Evolutionary conservation across 1,140 invertebrate species (phyloP).

Genomic region (Geopemphigus sp.): DNA sequence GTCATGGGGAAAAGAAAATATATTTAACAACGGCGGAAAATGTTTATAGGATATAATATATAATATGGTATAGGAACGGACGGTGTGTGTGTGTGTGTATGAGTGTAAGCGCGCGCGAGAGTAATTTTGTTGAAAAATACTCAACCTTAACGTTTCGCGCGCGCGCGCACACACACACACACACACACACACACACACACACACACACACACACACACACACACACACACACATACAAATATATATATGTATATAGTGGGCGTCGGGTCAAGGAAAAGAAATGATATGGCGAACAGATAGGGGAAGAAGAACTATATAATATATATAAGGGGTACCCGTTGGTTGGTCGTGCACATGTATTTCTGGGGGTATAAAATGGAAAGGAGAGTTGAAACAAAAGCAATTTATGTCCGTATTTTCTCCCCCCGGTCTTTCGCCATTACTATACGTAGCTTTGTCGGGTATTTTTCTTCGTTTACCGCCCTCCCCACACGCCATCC

Average conservation of each 20-base stretch:
- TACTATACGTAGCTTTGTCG: conserved; percentile 41
- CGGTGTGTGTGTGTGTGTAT: background rate
- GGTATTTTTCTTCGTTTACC: conserved; percentile 48
- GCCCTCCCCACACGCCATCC: background rate
- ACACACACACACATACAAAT: too few relatives aligned
- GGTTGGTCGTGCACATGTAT: conserved; percentile 40
- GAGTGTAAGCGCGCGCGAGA: background rate
- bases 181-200: background rate
- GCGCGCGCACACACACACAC: background rate
- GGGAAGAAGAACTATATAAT: conserved; percentile 34
- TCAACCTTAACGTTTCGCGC: background rate
- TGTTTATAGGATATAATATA: background rate
- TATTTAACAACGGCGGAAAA: background rate
- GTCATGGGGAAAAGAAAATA: background rate
- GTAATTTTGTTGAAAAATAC: conserved; percentile 13
- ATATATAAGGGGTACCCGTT: conserved; percentile 25
- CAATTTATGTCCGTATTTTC: conserved; percentile 47
- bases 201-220: too few relatives aligned
- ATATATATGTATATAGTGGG: background rate
- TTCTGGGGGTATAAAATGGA: conserved; percentile 15
- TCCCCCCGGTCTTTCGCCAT: conserved; percentile 31
- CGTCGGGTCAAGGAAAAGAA: conserved; percentile 44
- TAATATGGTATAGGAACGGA: background rate
- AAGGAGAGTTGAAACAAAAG: conserved; percentile 49
- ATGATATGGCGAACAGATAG: conserved; percentile 34